phyloP scores from a whole-genome alignment of 2,888 invertebrate species.

The Tachina grossa region DNA sequence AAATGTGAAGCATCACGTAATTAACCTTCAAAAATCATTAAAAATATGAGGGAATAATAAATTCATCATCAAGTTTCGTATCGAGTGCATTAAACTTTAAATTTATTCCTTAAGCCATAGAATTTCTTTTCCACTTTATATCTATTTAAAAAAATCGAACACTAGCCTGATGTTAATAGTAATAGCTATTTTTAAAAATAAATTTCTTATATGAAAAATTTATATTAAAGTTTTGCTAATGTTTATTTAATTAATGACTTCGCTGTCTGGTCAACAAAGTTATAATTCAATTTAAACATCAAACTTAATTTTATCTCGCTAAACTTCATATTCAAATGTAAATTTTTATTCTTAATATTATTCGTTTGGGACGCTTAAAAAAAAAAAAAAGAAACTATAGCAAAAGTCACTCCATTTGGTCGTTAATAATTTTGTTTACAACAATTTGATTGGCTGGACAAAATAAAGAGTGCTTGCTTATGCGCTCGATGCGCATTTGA shows the following conservation, averaged over 20 bases:
- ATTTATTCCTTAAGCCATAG: too few species aligned
- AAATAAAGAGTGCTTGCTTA: slow-evolving; percentile 33
- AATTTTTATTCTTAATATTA: background rate
- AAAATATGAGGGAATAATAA: too few species aligned
- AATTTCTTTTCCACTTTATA: background rate
- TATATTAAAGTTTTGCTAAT: background rate
- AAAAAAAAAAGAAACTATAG: background rate
- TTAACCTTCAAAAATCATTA: too few species aligned
- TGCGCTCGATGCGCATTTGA: slow-evolving; percentile 58
- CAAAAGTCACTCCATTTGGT: slow-evolving; percentile 4
- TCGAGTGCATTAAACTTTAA: too few species aligned
- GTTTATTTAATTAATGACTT: slow-evolving; percentile 1
- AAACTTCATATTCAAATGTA: background rate
- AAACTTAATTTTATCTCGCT: background rate
- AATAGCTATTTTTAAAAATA: background rate
- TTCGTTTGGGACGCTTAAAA: background rate
- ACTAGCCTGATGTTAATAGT: background rate
- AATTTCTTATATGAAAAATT: background rate
- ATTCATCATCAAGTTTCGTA: too few species aligned
- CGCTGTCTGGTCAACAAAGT: background rate
- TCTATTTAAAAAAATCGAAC: background rate
- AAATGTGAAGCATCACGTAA: too few species aligned
- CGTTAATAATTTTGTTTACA: slow-evolving; percentile 60
- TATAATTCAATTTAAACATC: slow-evolving; percentile 8
- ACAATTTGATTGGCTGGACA: slow-evolving; percentile 49